These are phyloP conservation scores for Bombus fervidus DNA, from an alignment of 1,140 invertebrate species.

Conservation along the genomic window DNA sequence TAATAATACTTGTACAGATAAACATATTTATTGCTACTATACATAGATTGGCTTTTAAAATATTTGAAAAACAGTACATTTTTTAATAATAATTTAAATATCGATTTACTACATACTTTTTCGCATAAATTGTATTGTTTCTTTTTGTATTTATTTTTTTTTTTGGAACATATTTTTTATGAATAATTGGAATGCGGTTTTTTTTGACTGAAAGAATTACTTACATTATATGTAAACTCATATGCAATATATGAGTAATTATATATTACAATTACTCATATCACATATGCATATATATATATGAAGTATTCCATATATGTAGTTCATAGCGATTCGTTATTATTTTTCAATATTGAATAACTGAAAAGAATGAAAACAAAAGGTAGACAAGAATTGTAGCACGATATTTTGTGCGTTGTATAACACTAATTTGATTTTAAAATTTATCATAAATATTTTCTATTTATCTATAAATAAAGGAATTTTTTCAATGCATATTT, in stretches of 20 bases:
- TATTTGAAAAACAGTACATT: neutral
- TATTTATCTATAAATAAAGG: neutral
- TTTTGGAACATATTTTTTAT: neutral
- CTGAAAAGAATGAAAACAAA: neutral
- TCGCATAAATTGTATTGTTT: neutral
- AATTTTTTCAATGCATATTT: neutral
- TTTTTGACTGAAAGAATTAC: neutral
- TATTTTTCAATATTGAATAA: neutral
- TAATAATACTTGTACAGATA: conserved; percentile 27
- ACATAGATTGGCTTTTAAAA: conserved; percentile 20
- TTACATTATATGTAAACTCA: neutral
- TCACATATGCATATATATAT: too few relatives aligned
- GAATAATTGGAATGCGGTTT: conserved; percentile 29
- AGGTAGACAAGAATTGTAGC: conserved; percentile 26
- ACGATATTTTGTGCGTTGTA: conserved; percentile 54
- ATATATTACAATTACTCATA: neutral
- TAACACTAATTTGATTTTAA: conserved; percentile 25
- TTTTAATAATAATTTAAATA: conserved; percentile 1
- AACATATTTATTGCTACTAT: conserved; percentile 40
- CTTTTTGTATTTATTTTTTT: neutral
- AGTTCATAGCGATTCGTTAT: neutral
- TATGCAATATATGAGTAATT: neutral
- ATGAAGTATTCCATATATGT: too few relatives aligned
- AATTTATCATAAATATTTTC: conserved; percentile 2
- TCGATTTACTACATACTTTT: neutral